Percentiles rank a stretch among this genome's conserved stretches.
Conservation (phyloP, 2,113 vertebrate species). For the Steatornis caripensis region DNA sequence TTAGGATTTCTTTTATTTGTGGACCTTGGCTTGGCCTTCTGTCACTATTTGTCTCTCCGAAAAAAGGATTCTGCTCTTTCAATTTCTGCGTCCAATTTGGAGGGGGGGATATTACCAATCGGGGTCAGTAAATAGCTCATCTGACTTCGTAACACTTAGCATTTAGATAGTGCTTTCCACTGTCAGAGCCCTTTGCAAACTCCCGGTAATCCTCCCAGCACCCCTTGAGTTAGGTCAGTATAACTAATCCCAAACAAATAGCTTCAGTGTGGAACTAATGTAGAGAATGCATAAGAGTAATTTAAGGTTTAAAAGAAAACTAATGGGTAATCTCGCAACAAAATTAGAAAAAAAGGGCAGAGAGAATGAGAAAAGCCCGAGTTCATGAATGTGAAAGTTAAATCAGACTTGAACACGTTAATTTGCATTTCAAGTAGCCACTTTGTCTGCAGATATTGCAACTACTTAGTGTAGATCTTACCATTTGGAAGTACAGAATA, state of each 20-base stretch:
- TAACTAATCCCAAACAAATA: slow-evolving; percentile 66
- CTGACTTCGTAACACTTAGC: slow-evolving; percentile 53
- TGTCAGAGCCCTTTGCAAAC: slow-evolving; percentile 53
- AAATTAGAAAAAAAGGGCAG: slow-evolving; percentile 5
- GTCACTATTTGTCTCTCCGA: slow-evolving; percentile 37
- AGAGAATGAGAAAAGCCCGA: background rate
- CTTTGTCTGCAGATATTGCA: background rate
- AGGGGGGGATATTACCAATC: slow-evolving; percentile 5
- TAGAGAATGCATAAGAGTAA: slow-evolving; percentile 34
- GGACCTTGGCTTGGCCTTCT: slow-evolving; percentile 57
- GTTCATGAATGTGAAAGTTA: slow-evolving; percentile 15
- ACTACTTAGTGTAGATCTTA: background rate
- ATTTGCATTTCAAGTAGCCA: slow-evolving; percentile 37
- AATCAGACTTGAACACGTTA: background rate
- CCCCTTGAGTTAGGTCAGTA: slow-evolving; percentile 26
- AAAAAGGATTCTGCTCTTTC: slow-evolving; percentile 55
- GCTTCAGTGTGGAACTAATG: slow-evolving; percentile 43
- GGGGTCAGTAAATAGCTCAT: slow-evolving; percentile 62
- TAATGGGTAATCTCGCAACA: background rate
- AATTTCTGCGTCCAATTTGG: background rate
- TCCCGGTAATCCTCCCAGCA: slow-evolving; percentile 31
- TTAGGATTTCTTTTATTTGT: slow-evolving; percentile 58
- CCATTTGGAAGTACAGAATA: background rate
- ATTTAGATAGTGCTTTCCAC: slow-evolving; percentile 60
- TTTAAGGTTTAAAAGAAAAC: slow-evolving; percentile 45